These are phyloP conservation scores for Empidonax traillii DNA, from an alignment of 2,113 vertebrate genomes.

Conservation along the genomic window DNA sequence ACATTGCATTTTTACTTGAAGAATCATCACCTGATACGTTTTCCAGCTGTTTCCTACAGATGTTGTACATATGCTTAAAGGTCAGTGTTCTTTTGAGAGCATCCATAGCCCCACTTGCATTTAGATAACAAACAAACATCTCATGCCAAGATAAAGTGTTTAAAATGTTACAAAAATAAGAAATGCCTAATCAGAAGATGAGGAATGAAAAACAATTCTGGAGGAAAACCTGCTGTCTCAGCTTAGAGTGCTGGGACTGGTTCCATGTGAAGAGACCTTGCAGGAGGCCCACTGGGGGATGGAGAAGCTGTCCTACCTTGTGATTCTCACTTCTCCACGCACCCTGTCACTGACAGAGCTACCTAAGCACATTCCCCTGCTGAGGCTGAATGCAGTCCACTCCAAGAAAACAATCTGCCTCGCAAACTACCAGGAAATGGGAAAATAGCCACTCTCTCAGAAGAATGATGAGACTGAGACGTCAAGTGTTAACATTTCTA, in stretches of 20 bases:
- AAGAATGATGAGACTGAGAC: not conserved
- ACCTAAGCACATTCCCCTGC: rapidly evolving
- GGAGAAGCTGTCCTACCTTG: rapidly evolving
- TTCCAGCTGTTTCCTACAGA: conserved; percentile 69
- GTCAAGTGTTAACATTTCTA: not conserved
- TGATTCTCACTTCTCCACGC: not conserved
- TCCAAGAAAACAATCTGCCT: not conserved
- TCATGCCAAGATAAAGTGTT: not conserved
- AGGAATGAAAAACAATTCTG: not conserved
- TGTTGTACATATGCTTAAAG: conserved; percentile 66
- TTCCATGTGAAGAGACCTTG: not conserved
- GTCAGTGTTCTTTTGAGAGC: conserved; percentile 60
- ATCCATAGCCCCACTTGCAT: not conserved
- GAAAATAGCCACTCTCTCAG: not conserved
- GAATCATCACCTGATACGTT: conserved; percentile 45
- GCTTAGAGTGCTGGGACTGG: not conserved
- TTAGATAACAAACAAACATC: conserved; percentile 29
- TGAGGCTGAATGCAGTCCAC: rapidly evolving
- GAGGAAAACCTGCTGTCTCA: not conserved
- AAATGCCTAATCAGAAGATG: not conserved
- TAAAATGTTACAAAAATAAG: not conserved
- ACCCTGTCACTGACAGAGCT: not conserved
- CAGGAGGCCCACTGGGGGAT: not conserved
- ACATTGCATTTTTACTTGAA: conserved; percentile 32
- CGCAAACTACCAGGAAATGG: not conserved